phyloP scores from a whole-genome alignment of 2,888 invertebrate species.

The Alitta virens region DNA sequence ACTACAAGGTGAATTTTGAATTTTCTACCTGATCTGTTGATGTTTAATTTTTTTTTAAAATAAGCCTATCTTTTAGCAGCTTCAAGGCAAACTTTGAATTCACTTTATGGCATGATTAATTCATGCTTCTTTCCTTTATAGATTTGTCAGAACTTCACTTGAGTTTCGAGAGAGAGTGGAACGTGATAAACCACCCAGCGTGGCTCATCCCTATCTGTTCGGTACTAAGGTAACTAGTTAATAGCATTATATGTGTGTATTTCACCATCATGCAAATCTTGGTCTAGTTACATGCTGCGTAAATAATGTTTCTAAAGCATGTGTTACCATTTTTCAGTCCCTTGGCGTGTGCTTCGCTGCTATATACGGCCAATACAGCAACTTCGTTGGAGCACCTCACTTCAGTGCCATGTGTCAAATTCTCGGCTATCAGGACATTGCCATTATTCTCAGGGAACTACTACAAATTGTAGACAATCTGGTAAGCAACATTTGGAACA shows the following conservation, averaged over 20 bases:
- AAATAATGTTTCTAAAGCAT: too few relatives aligned
- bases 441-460: slow-evolving; percentile 91
- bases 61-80: too few relatives aligned
- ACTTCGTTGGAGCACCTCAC: slow-evolving; percentile 91
- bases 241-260: too few relatives aligned
- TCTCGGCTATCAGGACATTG: slow-evolving; percentile 94
- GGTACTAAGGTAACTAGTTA: slow-evolving; percentile 70
- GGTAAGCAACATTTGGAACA: slow-evolving; percentile 26
- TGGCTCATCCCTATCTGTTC: slow-evolving; percentile 88
- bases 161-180: slow-evolving; percentile 72
- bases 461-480: slow-evolving; percentile 87
- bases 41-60: too few relatives aligned
- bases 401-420: slow-evolving; percentile 87
- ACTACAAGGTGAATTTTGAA: too few relatives aligned
- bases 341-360: slow-evolving; percentile 59
- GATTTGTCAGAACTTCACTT: slow-evolving; percentile 79
- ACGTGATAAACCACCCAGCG: slow-evolving; percentile 84
- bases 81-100: too few relatives aligned
- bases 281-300: too few relatives aligned
- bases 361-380: slow-evolving; percentile 77
- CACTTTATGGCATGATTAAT: too few relatives aligned
- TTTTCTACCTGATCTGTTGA: too few relatives aligned
- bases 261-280: too few relatives aligned
- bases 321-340: slow-evolving; percentile 15
- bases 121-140: slow-evolving; percentile 45